These are phyloP conservation scores for Eonycteris spelaea DNA, from an alignment of 2,113 vertebrate species.

Conservation along the genomic window DNA sequence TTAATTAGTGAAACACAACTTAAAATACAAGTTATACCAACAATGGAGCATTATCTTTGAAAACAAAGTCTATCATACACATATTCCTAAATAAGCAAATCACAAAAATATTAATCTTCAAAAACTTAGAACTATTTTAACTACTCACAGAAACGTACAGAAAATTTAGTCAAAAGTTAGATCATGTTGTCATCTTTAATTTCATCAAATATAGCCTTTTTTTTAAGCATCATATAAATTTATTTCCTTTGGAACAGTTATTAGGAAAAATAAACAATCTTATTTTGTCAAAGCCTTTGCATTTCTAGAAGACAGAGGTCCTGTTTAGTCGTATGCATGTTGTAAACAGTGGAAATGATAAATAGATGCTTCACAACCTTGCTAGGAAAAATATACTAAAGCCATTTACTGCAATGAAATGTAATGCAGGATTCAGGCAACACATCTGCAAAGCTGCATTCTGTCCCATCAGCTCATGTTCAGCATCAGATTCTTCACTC, in stretches of 20 bases:
- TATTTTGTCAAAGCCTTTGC: background rate
- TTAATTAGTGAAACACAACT: background rate
- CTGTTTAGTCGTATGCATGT: background rate
- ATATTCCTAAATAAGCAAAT: background rate
- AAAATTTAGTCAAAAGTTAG: background rate
- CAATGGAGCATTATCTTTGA: background rate
- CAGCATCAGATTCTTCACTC: background rate
- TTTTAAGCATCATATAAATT: background rate
- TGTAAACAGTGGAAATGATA: background rate
- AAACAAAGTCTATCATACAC: background rate
- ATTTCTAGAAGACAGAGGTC: constrained; percentile 16
- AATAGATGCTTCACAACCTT: background rate
- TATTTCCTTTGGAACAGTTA: constrained; percentile 15
- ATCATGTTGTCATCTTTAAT: background rate
- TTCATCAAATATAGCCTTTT: background rate
- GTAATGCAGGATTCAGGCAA: background rate
- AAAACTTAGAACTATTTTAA: constrained; percentile 17
- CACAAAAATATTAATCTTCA: background rate
- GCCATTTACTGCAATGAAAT: background rate
- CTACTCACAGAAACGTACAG: background rate
- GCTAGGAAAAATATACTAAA: background rate
- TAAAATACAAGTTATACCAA: background rate
- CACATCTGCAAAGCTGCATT: background rate
- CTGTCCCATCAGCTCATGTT: background rate
- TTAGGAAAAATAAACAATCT: constrained; percentile 12